Evolutionary conservation across 2,797 vertebrate genomes (phyloP).

Genomic region (Acrossocheilus wenchowensis): DNA sequence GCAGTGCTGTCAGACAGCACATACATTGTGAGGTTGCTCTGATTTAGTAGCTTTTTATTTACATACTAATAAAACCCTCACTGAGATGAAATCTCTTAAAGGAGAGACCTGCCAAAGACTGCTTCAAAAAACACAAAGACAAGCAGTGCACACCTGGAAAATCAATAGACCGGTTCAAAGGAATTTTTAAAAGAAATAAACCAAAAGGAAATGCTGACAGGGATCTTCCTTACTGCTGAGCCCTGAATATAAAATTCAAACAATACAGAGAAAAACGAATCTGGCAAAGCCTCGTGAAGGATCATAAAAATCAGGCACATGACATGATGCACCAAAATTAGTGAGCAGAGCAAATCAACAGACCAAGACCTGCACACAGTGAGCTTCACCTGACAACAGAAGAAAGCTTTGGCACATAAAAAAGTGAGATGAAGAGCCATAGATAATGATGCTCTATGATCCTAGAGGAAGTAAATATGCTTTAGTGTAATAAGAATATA

Average conservation of each 20-base stretch:
- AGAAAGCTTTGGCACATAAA: slow-evolving; percentile 59
- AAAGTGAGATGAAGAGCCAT: slow-evolving; percentile 63
- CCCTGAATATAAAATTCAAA: neutral
- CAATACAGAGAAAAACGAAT: neutral
- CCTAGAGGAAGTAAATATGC: slow-evolving; percentile 33
- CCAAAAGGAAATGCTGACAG: neutral
- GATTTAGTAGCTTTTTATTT: neutral
- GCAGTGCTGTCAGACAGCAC: neutral
- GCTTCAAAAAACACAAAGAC: neutral
- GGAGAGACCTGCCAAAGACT: neutral
- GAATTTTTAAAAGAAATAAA: neutral
- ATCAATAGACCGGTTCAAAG: neutral
- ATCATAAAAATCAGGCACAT: slow-evolving; percentile 1
- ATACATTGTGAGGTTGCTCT: neutral
- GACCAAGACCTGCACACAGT: slow-evolving; percentile 30
- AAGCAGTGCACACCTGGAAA: neutral
- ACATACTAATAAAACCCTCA: neutral
- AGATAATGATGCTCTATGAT: slow-evolving; percentile 19
- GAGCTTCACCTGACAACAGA: slow-evolving; percentile 54
- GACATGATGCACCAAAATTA: slow-evolving; percentile 4
- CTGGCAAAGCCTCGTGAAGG: neutral
- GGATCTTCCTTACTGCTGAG: neutral
- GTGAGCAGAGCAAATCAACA: slow-evolving; percentile 14
- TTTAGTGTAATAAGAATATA: neutral
- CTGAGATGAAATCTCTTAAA: neutral